Evolutionary conservation across 2,797 vertebrate genomes (phyloP), one percentile per base, ranked within the genome.

Genomic region (Cirrhinus mrigala): DNA sequence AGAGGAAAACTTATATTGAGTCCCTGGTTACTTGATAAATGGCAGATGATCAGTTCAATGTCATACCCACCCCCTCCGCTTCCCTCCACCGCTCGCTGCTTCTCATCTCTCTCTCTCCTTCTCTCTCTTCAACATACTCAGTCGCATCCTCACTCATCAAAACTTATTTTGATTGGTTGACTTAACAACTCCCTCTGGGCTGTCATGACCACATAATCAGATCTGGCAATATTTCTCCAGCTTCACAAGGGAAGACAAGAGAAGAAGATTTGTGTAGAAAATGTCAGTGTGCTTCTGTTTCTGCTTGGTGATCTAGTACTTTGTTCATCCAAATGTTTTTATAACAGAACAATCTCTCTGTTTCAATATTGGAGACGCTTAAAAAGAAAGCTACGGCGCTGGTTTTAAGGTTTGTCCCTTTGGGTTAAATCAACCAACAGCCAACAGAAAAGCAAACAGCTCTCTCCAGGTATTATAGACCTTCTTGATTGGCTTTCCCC

Each of bases 1-100:
- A 83, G 60, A 87, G 88, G 86, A 89, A 90, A 93, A 92, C 89
- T 91, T 90, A 88, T 88, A 90, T 91, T 81, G 86, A 92, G 88
- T 92, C 88, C 89, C 78, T 85, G 85, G 87, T 91, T 88, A 88
- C 64, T 89, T 89, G 89, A 92, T 90, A 89, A 91, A 91, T 92
- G 88, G 86, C 86, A 90, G 86, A 90, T 90, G 85, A 93, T 94
- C 90, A 88, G 87, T 90, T 91, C 90, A 90, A 88, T 92, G 88
- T 82, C 89, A 90, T 16, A 46, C 52, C 81, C 64, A 69, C 69
- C 60, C 86, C 60, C 69, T 75, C 77, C 40, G 22, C 70, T 83
- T 83, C 79, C 76, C 64, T 46, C 70, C 64, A 46, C 22, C 58
- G 29, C 85, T 79, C 82, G 15, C 40, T 83, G 44, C 62, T 75